phyloP scores from a whole-genome alignment of 2,797 vertebrate genomes.

The Sebastes miniatus region DNA sequence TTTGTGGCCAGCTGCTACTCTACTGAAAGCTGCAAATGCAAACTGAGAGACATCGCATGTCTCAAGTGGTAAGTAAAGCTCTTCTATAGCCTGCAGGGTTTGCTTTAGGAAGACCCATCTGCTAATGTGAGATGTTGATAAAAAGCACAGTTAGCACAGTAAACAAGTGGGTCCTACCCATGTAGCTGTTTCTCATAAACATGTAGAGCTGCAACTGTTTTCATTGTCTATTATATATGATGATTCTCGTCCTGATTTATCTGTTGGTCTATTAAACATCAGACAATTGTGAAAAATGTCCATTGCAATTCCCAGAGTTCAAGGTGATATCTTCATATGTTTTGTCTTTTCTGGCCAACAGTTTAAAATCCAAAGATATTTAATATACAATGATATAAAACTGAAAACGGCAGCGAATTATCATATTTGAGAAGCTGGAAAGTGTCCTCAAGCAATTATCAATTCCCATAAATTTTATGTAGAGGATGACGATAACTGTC shows the following conservation, averaged over 20 bases:
- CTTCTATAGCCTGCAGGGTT: slow-evolving; percentile 12
- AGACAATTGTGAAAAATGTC: neutral
- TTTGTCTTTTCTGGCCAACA: neutral
- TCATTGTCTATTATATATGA: neutral
- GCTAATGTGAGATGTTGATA: slow-evolving; percentile 11
- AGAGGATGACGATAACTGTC: neutral
- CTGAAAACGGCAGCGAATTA: neutral
- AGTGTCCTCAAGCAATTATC: neutral
- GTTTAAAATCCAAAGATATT: neutral
- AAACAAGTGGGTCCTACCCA: neutral
- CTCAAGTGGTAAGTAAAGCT: slow-evolving; percentile 90
- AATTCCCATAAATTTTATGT: neutral
- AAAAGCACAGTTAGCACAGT: neutral
- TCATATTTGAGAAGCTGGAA: neutral
- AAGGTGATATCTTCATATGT: too few relatives aligned
- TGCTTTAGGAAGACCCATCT: slow-evolving; percentile 40
- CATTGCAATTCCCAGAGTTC: neutral
- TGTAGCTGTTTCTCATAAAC: neutral
- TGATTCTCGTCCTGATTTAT: neutral
- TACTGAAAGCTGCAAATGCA: slow-evolving; percentile 95
- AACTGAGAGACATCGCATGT: slow-evolving; percentile 95
- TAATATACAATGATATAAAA: neutral
- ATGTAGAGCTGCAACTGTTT: neutral
- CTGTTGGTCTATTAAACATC: neutral
- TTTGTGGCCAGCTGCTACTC: slow-evolving; percentile 97